phyloP scores from a whole-genome alignment of 2,113 vertebrate species.

The Gobio gobio region DNA sequence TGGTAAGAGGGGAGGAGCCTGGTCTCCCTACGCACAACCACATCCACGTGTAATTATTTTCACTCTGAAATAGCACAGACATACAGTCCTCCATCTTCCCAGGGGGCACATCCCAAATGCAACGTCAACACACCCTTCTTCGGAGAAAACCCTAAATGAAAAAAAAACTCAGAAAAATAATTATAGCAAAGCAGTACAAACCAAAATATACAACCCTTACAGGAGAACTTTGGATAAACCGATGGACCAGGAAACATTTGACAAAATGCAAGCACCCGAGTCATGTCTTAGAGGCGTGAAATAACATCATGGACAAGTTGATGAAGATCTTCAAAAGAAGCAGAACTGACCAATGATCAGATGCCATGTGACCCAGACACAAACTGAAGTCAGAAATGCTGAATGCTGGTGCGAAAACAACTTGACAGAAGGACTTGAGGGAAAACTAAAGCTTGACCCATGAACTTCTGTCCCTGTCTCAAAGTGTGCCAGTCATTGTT shows the following conservation, averaged over 20 bases:
- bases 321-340: neutral
- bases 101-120: slow-evolving; percentile 3
- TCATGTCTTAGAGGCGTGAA: neutral
- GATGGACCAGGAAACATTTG: neutral
- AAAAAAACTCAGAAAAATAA: slow-evolving; percentile 20
- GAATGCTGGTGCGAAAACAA: neutral
- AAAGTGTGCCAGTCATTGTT: neutral
- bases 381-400: neutral
- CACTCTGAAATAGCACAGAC: slow-evolving; percentile 43
- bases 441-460: neutral
- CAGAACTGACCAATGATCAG: neutral
- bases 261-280: neutral
- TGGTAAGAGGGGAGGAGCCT: slow-evolving; percentile 12
- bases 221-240: no score
- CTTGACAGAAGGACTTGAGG: neutral
- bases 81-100: neutral
- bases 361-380: neutral
- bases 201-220: neutral
- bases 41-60: slow-evolving; percentile 40
- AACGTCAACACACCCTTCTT: slow-evolving; percentile 21
- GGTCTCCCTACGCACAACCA: slow-evolving; percentile 27
- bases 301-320: neutral
- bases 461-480: slow-evolving; percentile 5
- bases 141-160: slow-evolving; percentile 21
- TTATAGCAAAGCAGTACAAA: neutral